Base-by-base conservation (phyloP, 2,888 invertebrate species). In the Heterodera filipjevi region DNA sequence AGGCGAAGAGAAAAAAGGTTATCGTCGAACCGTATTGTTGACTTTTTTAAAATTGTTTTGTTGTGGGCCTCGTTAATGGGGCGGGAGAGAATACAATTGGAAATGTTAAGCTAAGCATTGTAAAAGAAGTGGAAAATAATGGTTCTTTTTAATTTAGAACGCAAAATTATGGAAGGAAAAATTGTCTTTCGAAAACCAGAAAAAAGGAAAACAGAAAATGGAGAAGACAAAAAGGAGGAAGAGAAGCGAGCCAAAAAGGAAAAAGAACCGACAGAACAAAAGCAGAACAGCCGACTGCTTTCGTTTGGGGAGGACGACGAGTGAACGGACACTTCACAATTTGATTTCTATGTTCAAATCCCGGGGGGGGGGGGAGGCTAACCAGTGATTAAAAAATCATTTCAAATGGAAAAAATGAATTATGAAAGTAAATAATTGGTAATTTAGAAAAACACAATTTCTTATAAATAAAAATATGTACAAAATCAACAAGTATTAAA, bases 161-260 rank as follows among this genome's bases (percentile, higher is more conserved):
- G 84, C 70, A 82, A 84, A 70, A 87, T 87, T 27, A 85, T 84
- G 5, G 84, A 86, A 32, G 86, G 87, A 27, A 85, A 85, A 73
- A 87, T 87, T 72, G 85, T 82, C 12, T 87, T 87, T 82, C 86
- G 86, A 71, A 87, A 87, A 77, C 87, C 86, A 14, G 79, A 74
- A 64, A 87, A 87, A 81, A 80, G 87, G 33, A 73, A 64, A n/a
- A 82, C 79, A 14, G 82, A 59, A 5, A 79, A 76, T 27, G 74
- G 77, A 19, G 74, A 82, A 66, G 75, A 39, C 3, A 74, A 71
- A 14, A 77, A 77, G 59, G 75, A 44, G 79, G 82, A 74, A 73
- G 66, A 22, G 35, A 79, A 79, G 27, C 30, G 19, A 32, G 46
- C 10, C 71, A 19, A 19, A 71, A 33, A 16, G 44, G 71, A 30